Evolutionary conservation across 2,113 vertebrate genomes (phyloP), one percentile per base, ranked within the genome.

Genomic region (Pangasianodon hypophthalmus): DNA sequence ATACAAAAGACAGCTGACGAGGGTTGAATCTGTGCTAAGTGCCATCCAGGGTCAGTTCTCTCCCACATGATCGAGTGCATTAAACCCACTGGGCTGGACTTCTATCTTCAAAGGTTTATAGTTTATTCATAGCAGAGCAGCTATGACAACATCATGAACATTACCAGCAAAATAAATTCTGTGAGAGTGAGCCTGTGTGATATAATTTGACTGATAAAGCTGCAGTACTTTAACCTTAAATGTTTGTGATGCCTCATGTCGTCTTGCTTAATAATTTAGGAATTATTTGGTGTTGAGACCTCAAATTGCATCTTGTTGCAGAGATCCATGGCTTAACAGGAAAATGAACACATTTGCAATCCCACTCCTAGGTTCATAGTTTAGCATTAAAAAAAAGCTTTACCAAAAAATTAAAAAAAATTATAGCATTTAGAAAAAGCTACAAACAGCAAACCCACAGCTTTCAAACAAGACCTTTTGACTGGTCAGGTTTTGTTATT

Each of bases 101-200:
- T 60, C 82, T 14, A 19, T 60, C 10, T 84, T 60, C 7, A 84
- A 3, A 62, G 56, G 11, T 44, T 84, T 60, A 84, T 26, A 41
- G 37, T 62, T 62, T 60, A 29, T 26, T 44, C 82, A 84, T 21
- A 56, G 56, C 37, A 62, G 82, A 8, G 5, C 56, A 44, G 37
- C 56, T 44, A 46, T 41, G 82, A 44, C 82, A 84, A 44, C 56
- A 44, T 62, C 37, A 37, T 58, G 32, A 83, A 41, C 52, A 44
- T 84, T 62, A 41, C 21, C 37, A 46, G 82, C 21, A 29, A 84
- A 83, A 44, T 62, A 84, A 62, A 62, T 44, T 84, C 56, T 82
- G 9, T 24, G 10, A 37, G n/a, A 41, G 19, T 1, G 32, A 84
- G 81, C 54, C 26, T 52, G 77, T 13, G 6, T 81, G 77, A 50